Conservation (phyloP, 1,140 invertebrate species). For the Nomia melanderi region DNA sequence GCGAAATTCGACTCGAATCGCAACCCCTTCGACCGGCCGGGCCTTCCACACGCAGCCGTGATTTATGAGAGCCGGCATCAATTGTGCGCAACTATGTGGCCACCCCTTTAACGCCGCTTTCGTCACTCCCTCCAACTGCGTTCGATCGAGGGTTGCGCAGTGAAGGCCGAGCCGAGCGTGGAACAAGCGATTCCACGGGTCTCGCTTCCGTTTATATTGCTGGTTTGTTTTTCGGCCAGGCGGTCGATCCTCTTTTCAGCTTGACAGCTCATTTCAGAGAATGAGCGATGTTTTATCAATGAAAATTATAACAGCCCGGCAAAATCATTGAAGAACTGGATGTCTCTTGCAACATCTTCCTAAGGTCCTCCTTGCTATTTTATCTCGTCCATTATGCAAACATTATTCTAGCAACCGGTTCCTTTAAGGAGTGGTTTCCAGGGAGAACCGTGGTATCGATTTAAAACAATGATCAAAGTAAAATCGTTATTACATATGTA, state of each 20-base stretch:
- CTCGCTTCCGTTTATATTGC: slow-evolving; percentile 33
- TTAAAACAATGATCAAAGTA: too few species aligned
- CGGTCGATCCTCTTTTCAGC: neutral
- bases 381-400: too few species aligned
- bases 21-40: slow-evolving; percentile 29
- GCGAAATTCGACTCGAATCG: slow-evolving; percentile 49
- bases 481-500: too few species aligned
- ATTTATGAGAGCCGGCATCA: slow-evolving; percentile 41
- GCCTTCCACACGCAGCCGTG: neutral
- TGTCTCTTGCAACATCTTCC: too few species aligned
- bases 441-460: too few species aligned
- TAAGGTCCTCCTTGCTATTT: too few species aligned
- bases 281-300: too few species aligned
- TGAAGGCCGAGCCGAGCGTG: slow-evolving; percentile 11
- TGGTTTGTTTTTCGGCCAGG: slow-evolving; percentile 11
- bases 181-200: slow-evolving; percentile 34
- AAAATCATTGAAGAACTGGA: too few species aligned
- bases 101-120: slow-evolving; percentile 46
- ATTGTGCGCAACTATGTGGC: slow-evolving; percentile 51
- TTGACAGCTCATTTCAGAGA: too few species aligned
- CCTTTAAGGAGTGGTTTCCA: too few species aligned
- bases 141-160: neutral
- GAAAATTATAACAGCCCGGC: too few species aligned
- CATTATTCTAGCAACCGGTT: too few species aligned
- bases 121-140: slow-evolving; percentile 43